phyloP scores from a whole-genome alignment of 1,140 invertebrate genomes.

The Chrysopa pallens region DNA sequence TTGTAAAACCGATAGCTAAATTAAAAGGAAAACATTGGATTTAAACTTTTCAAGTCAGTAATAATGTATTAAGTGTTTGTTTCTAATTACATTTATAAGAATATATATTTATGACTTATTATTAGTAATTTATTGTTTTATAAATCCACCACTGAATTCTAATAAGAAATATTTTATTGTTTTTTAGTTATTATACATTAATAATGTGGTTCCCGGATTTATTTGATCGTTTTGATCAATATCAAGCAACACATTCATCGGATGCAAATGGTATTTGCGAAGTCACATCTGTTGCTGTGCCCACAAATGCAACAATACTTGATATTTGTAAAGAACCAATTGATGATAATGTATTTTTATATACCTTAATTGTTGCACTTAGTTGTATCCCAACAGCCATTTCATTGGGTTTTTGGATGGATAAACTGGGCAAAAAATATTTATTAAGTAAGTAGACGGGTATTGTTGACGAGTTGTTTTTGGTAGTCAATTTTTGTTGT shows the following conservation, averaged over 20 bases:
- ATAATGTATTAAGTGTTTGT: no score
- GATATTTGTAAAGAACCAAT: constrained; percentile 17
- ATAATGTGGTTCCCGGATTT: constrained; percentile 51
- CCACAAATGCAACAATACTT: constrained; percentile 2
- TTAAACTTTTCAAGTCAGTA: no score
- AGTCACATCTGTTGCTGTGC: constrained; percentile 20
- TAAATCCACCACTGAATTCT: background rate
- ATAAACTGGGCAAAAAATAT: constrained; percentile 32
- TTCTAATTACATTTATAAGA: no score
- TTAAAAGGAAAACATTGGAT: no score
- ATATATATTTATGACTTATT: no score
- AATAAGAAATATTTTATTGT: no score
- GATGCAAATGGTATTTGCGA: constrained; percentile 35
- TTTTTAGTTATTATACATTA: constrained; percentile 40
- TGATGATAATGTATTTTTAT: constrained; percentile 28
- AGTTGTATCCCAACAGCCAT: constrained; percentile 32
- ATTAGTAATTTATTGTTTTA: no score
- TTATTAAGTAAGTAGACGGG: constrained; percentile 28
- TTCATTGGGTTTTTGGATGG: constrained; percentile 31
- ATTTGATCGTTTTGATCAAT: constrained; percentile 38
- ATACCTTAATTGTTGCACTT: constrained; percentile 30
- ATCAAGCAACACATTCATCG: constrained; percentile 26
- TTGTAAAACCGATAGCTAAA: no score
- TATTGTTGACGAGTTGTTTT: no score
- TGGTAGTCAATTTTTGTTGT: no score